Evolutionary conservation across 37 sponge, comb jelly and placozoan species (phyloP).

Genomic region (Aplysina aerophoba): DNA sequence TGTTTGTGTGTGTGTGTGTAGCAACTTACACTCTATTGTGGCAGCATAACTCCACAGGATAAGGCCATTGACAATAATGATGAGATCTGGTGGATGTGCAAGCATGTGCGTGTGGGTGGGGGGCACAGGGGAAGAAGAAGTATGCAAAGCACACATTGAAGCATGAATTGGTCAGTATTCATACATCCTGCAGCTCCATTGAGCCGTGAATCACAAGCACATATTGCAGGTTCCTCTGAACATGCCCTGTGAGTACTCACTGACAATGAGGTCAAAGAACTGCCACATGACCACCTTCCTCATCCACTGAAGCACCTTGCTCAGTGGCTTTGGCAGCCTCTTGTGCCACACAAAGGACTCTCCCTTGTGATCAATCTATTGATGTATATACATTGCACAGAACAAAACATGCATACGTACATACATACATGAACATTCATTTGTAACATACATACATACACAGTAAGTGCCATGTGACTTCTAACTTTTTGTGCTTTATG

Average conservation of each 20-base stretch:
- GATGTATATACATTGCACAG: not conserved
- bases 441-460: not conserved
- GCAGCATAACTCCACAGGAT: conserved; percentile 47
- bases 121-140: not conserved
- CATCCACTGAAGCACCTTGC: not conserved
- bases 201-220: conserved; percentile 15
- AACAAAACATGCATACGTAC: not conserved
- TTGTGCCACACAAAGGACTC: conserved; percentile 15
- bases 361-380: conserved; percentile 19
- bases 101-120: not conserved
- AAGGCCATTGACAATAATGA: conserved; percentile 46
- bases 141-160: not conserved
- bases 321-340: not conserved
- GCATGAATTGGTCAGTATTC: no score
- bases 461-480: no score
- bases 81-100: conserved; percentile 30
- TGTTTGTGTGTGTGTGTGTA: not conserved
- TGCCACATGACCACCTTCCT: conserved; percentile 34
- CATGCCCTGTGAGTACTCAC: not conserved
- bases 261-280: conserved; percentile 35
- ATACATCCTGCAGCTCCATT: no score
- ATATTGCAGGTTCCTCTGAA: not conserved
- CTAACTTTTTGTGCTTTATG: no score
- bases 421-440: not conserved
- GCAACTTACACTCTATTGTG: conserved; percentile 19